Evolutionary conservation across 2,797 vertebrate genomes (phyloP).

Genomic region (Phrynocephalus forsythii): DNA sequence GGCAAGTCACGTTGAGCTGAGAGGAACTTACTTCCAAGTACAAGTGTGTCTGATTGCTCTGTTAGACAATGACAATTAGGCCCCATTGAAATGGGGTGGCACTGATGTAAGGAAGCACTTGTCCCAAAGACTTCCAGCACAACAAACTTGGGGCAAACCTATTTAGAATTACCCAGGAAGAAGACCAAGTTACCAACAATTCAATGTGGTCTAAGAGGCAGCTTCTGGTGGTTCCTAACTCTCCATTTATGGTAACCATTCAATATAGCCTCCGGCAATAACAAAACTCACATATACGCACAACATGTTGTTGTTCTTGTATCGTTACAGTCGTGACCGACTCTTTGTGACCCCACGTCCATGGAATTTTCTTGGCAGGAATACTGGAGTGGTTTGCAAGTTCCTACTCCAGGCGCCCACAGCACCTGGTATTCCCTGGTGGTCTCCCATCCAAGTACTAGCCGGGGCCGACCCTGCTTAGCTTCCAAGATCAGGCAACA

Average conservation of each 20-base stretch:
- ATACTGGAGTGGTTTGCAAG: no score
- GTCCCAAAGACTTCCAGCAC: neutral
- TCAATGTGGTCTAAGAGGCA: no score
- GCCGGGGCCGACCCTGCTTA: no score
- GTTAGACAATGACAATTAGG: neutral
- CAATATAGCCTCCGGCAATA: neutral
- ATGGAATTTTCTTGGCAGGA: no score
- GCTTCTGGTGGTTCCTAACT: neutral
- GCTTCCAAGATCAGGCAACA: no score
- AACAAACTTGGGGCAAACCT: neutral
- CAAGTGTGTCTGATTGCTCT: neutral
- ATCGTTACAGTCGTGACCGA: no score
- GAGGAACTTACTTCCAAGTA: neutral
- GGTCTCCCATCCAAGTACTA: no score
- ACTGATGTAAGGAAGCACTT: neutral
- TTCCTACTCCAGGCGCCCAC: no score
- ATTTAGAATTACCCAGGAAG: neutral
- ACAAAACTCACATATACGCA: neutral
- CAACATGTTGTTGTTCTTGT: neutral
- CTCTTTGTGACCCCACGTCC: no score
- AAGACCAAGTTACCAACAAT: neutral
- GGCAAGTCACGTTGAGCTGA: neutral
- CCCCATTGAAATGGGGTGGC: neutral
- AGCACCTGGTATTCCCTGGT: no score
- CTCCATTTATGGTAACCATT: neutral